phyloP scores from a whole-genome alignment of 2,888 invertebrate species.

The Andricus quercusramuli region DNA sequence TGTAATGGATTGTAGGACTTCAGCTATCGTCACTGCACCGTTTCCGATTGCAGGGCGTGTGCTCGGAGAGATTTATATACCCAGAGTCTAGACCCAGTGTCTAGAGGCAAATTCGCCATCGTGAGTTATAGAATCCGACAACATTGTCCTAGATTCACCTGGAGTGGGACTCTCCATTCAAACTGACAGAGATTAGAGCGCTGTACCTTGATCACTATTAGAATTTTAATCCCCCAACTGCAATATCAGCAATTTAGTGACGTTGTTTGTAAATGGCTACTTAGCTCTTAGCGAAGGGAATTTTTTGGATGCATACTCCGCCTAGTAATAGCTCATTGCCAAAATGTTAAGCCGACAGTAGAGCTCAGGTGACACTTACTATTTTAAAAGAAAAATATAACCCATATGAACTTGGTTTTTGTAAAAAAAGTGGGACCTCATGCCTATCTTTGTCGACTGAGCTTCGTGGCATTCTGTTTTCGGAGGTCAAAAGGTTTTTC shows the following conservation, averaged over 20 bases:
- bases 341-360: too few species aligned
- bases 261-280: background rate
- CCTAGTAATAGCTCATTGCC: too few species aligned
- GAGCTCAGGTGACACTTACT: too few species aligned
- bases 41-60: conserved; percentile 22
- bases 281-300: too few species aligned
- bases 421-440: too few species aligned
- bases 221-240: background rate
- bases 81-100: conserved; percentile 34
- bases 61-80: conserved; percentile 16
- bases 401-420: too few species aligned
- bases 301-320: too few species aligned
- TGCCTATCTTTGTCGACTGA: too few species aligned
- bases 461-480: too few species aligned
- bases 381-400: too few species aligned
- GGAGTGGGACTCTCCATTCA: conserved; percentile 26
- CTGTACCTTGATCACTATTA: conserved; percentile 21
- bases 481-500: too few species aligned
- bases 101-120: conserved; percentile 38
- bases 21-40: conserved; percentile 9
- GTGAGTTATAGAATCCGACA: conserved; percentile 42
- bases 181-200: conserved; percentile 23
- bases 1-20: conserved; percentile 12
- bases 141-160: conserved; percentile 27
- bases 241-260: background rate